Conservation (phyloP, 1,140 invertebrate genomes). For the Formica exsecta region DNA sequence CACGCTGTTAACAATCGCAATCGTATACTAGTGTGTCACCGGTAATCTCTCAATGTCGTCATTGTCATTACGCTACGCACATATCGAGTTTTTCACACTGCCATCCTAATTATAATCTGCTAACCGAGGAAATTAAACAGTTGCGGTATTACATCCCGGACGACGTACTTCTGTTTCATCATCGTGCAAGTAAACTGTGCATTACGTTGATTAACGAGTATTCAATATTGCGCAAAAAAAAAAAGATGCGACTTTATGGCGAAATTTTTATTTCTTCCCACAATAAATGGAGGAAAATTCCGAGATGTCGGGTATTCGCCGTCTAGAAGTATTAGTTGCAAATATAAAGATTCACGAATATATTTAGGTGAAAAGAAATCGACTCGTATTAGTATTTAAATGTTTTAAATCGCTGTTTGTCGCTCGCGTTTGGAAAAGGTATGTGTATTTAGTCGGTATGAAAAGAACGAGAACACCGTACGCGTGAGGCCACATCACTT, state of each 20-base stretch:
- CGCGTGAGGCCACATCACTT: slow-evolving; percentile 60
- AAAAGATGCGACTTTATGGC: background rate
- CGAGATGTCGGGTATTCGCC: background rate
- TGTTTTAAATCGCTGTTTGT: background rate
- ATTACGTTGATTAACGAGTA: slow-evolving; percentile 39
- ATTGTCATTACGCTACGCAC: slow-evolving; percentile 37
- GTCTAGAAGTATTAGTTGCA: background rate
- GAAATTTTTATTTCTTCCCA: slow-evolving; percentile 30
- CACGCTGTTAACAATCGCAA: slow-evolving; percentile 5
- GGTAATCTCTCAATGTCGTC: slow-evolving; percentile 30
- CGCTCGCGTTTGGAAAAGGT: slow-evolving; percentile 18
- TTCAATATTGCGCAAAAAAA: slow-evolving; percentile 24
- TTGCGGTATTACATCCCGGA: slow-evolving; percentile 4
- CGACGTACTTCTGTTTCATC: slow-evolving; percentile 5
- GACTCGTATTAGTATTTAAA: background rate
- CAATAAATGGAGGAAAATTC: background rate
- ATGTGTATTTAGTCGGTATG: background rate
- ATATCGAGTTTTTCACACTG: slow-evolving; percentile 59
- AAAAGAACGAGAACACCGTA: slow-evolving; percentile 35
- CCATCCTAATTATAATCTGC: slow-evolving; percentile 68
- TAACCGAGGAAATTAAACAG: slow-evolving; percentile 50
- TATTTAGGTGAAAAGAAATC: background rate
- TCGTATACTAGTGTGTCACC: background rate
- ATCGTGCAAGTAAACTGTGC: background rate
- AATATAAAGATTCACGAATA: background rate